Base-by-base conservation (phyloP, 2,888 invertebrate genomes). In the Clepsis dumicolana region DNA sequence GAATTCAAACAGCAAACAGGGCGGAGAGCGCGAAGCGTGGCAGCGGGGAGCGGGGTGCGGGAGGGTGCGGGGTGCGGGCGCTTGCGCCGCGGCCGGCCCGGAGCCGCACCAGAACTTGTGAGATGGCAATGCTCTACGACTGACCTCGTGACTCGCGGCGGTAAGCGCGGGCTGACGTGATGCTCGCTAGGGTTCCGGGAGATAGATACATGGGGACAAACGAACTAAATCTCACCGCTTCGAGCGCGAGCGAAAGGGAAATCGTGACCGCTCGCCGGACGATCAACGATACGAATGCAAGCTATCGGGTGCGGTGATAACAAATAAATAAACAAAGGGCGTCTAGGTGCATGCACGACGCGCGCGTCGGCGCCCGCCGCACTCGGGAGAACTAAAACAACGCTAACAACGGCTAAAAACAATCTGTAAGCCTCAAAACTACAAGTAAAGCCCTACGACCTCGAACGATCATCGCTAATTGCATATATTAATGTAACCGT, bases 401-500 rank as follows among this genome's bases (percentile, higher is more conserved):
- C 90, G 91, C 93, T 93, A 92, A 92, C 90, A 91, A 92, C 92
- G 93, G 93, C 92, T 93, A 94, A 93, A 88, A 94, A 93, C 93
- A 93, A 92, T 93, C 89, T 89, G 90, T 89, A 94, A 94, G 94
- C 94, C 94, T 94, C 94, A 93, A 93, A 91, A 93, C 94, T 94
- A 94, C 94, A 92, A 90, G 91, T 93, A 91, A 93, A 93, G 94
- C 94, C 94, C 93, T 92, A 91, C 92, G 93, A 91, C 89, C 90
- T 91, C 92, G 89, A 89, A 90, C 93, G 93, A 88, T 89, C 87
- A 86, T 86, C 89, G 88, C 87, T 85, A 87, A 80, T 79, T 80
- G 87, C 85, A 85, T 85, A 83, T 80, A 81, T 83, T 84, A 85
- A 84, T 84, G 86, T 82, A 82, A 82, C 86, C 89, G 89, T 84